Conservation (phyloP, 2,888 invertebrate genomes). For the Acronicta leporina region DNA sequence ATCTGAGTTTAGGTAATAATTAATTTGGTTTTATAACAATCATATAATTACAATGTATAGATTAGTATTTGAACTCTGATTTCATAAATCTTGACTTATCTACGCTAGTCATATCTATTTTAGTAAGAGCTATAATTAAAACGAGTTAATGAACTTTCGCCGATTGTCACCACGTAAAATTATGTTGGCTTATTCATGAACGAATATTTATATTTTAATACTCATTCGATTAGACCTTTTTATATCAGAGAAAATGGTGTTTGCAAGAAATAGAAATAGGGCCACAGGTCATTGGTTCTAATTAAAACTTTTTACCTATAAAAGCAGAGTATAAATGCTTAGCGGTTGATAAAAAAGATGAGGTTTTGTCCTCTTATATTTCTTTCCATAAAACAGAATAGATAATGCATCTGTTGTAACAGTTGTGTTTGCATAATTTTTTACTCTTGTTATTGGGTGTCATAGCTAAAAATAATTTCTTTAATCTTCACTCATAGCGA, state of each 20-base stretch:
- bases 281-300: too few species aligned
- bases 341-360: neutral
- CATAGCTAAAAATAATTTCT: slow-evolving; percentile 34
- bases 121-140: slow-evolving; percentile 21
- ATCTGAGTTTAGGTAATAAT: too few species aligned
- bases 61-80: too few species aligned
- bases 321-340: too few species aligned
- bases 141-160: slow-evolving; percentile 21
- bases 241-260: too few species aligned
- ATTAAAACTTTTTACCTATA: too few species aligned
- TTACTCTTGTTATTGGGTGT: slow-evolving; percentile 23
- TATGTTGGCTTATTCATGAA: neutral
- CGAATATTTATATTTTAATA: neutral
- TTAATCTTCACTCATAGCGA: slow-evolving; percentile 9
- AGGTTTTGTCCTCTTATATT: neutral
- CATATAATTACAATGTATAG: too few species aligned
- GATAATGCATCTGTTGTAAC: slow-evolving; percentile 3
- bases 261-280: too few species aligned
- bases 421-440: slow-evolving; percentile 2
- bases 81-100: neutral
- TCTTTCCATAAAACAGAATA: neutral
- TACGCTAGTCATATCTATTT: neutral
- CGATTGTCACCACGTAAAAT: neutral
- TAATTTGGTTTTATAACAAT: too few species aligned
- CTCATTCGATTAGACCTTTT: neutral